Percentiles rank a stretch among this genome's conserved stretches.
phyloP scores from a whole-genome alignment of 2,797 vertebrate genomes.

The Poecile montanus region DNA sequence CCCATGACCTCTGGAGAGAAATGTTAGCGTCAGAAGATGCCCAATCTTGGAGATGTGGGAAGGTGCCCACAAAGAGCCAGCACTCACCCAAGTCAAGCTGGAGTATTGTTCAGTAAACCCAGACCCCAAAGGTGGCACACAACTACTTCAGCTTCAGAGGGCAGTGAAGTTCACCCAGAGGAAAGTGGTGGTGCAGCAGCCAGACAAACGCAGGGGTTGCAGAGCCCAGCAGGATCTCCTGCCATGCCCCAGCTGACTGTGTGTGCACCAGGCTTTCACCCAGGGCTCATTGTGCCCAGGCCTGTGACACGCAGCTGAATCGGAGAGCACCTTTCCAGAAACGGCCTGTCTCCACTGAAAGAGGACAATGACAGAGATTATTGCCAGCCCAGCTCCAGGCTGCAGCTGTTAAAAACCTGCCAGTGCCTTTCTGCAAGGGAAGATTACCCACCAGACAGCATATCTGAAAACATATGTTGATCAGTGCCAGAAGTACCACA shows the following conservation, averaged over 20 bases:
- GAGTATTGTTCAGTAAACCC: background rate
- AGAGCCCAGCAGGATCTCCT: background rate
- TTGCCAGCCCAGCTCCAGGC: background rate
- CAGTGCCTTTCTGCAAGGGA: background rate
- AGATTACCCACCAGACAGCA: background rate
- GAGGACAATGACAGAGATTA: background rate
- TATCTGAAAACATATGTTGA: background rate
- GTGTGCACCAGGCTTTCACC: background rate
- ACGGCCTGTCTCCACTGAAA: background rate
- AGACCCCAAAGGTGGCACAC: background rate
- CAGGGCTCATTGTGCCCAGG: background rate
- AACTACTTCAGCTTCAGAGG: background rate
- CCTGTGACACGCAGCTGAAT: background rate
- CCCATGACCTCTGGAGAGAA: background rate
- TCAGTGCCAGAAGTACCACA: background rate
- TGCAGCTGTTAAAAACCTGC: background rate
- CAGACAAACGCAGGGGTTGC: rapidly evolving
- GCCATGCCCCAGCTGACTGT: background rate
- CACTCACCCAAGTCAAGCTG: background rate
- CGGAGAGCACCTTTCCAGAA: background rate
- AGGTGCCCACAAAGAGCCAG: background rate
- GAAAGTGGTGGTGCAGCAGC: background rate
- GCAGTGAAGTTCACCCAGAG: background rate
- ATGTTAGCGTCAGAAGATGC: background rate
- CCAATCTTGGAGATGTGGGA: background rate